Conservation (phyloP, 2,888 invertebrate genomes). For the Crepidodera aurea region DNA sequence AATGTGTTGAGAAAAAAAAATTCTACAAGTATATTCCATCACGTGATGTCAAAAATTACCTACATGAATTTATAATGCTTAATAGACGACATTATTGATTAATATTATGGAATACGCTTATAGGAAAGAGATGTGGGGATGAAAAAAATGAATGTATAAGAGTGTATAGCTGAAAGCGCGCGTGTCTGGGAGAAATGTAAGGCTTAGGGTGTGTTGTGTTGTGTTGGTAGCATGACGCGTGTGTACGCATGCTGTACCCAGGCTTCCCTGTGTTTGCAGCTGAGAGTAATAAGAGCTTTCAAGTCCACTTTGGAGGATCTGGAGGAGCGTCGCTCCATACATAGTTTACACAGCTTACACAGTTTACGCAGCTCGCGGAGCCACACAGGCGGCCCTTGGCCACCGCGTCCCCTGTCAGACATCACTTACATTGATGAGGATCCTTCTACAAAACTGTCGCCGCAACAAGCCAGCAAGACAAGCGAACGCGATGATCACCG, state of each 20-base stretch:
- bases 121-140: not conserved
- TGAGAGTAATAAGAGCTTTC: slow-evolving; percentile 99
- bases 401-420: slow-evolving; percentile 76
- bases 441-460: slow-evolving; percentile 57
- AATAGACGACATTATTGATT: too few species aligned
- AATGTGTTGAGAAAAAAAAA: not conserved
- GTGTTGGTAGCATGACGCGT: slow-evolving; percentile 41
- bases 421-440: slow-evolving; percentile 74
- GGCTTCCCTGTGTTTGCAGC: slow-evolving; percentile 85
- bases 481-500: slow-evolving; percentile 59
- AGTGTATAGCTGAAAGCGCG: not conserved
- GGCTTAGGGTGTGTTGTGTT: slow-evolving; percentile 18
- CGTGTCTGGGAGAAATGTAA: not conserved
- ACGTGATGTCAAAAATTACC: too few species aligned
- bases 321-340: slow-evolving; percentile 98
- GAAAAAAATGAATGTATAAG: not conserved
- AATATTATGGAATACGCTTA: not conserved
- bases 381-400: slow-evolving; percentile 73
- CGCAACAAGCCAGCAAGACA: slow-evolving; percentile 54
- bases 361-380: slow-evolving; percentile 82
- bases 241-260: slow-evolving; percentile 57
- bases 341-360: slow-evolving; percentile 95
- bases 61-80: too few species aligned
- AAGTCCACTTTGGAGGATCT: slow-evolving; percentile 99
- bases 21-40: slow-evolving; percentile 16